Evolutionary conservation across 2,797 vertebrate genomes (phyloP).

Genomic region (Sylvilagus floridanus): DNA sequence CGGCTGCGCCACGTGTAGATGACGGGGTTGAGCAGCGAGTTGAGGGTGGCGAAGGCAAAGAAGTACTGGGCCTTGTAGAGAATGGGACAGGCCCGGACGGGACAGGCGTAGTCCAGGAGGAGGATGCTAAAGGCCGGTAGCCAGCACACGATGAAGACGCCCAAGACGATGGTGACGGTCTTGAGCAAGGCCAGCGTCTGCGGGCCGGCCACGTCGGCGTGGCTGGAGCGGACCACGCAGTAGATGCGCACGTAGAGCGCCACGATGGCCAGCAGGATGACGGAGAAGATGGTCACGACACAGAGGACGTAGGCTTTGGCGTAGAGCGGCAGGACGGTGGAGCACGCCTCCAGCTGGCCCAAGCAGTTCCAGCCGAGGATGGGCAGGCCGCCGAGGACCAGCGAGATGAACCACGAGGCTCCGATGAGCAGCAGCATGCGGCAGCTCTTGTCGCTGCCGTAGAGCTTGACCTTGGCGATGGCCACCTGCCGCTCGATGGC

Average conservation of each 20-base stretch:
- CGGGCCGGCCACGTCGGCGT: constrained; percentile 91
- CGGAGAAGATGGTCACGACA: constrained; percentile 94
- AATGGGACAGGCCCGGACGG: constrained; percentile 88
- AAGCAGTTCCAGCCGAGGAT: constrained; percentile 99
- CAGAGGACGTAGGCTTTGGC: constrained; percentile 95
- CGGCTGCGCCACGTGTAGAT: constrained; percentile 96
- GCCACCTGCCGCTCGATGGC: constrained; percentile 97
- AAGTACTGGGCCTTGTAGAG: constrained; percentile 93
- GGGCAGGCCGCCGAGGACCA: constrained; percentile 94
- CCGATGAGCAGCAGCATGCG: constrained; percentile 96
- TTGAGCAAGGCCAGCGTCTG: constrained; percentile 94
- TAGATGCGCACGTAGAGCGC: constrained; percentile 96
- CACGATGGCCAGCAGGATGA: constrained; percentile 94
- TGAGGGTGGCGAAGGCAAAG: constrained; percentile 95
- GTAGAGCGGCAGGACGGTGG: constrained; percentile 95
- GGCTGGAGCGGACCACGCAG: constrained; percentile 96
- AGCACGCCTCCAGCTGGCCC: constrained; percentile 89
- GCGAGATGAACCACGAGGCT: constrained; percentile 95
- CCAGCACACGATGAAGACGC: constrained; percentile 97
- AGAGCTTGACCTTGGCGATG: constrained; percentile 95
- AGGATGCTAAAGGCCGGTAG: constrained; percentile 95
- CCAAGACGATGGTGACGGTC: constrained; percentile 97
- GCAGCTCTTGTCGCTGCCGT: constrained; percentile 93
- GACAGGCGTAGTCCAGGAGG: constrained; percentile 93
- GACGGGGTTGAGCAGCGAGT: constrained; percentile 96